phyloP scores from a whole-genome alignment of 2,797 vertebrate genomes.

The Pseudochirops corinnae region DNA sequence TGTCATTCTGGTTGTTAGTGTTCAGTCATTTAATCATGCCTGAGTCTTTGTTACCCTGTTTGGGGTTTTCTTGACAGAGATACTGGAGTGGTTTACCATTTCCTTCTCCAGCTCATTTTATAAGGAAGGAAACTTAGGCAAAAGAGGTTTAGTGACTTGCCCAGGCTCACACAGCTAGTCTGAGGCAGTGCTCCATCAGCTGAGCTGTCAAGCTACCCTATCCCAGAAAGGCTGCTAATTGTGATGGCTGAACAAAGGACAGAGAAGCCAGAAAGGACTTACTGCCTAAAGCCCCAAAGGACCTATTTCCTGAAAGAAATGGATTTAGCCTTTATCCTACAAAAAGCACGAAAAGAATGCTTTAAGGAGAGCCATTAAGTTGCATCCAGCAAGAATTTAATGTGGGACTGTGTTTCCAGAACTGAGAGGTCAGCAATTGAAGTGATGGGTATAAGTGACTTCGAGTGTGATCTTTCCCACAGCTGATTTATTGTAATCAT shows the following conservation, averaged over 20 bases:
- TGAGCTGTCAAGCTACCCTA: not conserved
- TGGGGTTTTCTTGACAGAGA: not conserved
- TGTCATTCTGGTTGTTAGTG: no score
- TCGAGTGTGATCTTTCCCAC: not conserved
- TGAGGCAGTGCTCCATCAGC: not conserved
- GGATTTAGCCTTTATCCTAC: not conserved
- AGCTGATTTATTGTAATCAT: not conserved
- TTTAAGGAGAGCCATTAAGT: not conserved
- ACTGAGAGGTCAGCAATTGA: not conserved
- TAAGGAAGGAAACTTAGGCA: not conserved
- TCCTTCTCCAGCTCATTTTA: not conserved
- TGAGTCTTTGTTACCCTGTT: not conserved
- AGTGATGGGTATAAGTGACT: not conserved
- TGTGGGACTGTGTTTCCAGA: not conserved
- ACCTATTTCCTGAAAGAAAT: not conserved
- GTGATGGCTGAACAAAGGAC: not conserved
- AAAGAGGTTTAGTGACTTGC: not conserved
- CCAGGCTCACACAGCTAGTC: not conserved
- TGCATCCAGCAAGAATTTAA: not conserved
- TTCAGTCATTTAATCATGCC: not conserved
- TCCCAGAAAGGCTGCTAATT: not conserved
- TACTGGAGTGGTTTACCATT: not conserved
- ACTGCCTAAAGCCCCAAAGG: not conserved
- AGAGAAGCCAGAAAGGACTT: not conserved
- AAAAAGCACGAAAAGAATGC: not conserved